phyloP scores from a whole-genome alignment of 2,113 vertebrate genomes.

The Zosterops borbonicus region DNA sequence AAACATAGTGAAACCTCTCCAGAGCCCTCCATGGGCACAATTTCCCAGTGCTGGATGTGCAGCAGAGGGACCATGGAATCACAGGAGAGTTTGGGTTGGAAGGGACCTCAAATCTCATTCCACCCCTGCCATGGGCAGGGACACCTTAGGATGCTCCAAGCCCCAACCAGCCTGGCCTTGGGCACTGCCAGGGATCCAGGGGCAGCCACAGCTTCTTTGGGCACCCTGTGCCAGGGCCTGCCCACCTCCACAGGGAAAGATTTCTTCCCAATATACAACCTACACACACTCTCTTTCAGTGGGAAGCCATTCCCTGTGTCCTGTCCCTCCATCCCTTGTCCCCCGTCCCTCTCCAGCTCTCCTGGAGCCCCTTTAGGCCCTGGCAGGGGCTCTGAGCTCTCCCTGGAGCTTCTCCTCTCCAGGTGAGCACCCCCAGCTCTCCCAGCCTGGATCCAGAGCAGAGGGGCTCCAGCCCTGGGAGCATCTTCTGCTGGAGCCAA shows the following conservation, averaged over 20 bases:
- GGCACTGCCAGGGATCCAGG: background rate
- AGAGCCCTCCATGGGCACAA: fast-evolving
- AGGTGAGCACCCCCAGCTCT: background rate
- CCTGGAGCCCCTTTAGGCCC: background rate
- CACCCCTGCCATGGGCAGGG: background rate
- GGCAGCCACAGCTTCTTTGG: background rate
- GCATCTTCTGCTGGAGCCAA: background rate
- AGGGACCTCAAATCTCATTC: background rate
- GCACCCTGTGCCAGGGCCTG: background rate
- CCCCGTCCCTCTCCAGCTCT: background rate
- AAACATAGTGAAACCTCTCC: fast-evolving
- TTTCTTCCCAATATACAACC: background rate
- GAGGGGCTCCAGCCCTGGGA: background rate
- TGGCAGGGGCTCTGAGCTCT: background rate
- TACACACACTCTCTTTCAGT: too few relatives aligned
- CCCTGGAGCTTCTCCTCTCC: background rate
- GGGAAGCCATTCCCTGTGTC: background rate
- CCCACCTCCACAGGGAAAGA: fast-evolving
- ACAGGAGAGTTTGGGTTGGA: background rate
- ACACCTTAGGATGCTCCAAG: background rate
- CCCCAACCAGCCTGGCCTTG: background rate
- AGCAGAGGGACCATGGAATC: background rate
- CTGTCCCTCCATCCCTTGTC: background rate
- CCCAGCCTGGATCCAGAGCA: background rate
- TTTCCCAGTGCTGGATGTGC: fast-evolving